phyloP scores from a whole-genome alignment of 2,888 invertebrate species.

The Napeogenes sylphis region DNA sequence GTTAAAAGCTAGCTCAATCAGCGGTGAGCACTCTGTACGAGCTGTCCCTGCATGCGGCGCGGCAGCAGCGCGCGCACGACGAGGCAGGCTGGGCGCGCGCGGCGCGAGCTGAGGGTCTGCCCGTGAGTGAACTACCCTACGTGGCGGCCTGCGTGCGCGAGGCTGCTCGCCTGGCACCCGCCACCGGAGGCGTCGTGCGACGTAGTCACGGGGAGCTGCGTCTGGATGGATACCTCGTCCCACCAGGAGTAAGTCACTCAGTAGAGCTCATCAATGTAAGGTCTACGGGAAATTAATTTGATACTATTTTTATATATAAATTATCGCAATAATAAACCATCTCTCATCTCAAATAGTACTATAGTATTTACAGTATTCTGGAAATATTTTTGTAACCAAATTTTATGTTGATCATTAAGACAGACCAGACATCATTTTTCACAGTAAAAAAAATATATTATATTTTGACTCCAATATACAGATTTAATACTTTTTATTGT shows the following conservation, averaged over 20 bases:
- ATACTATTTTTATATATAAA: no score
- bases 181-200: conserved; percentile 64
- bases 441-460: no score
- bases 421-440: no score
- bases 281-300: no score
- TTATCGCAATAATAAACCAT: no score
- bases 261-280: no score
- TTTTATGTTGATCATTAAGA: no score
- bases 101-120: conserved; percentile 49
- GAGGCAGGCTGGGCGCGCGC: conserved; percentile 60
- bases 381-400: no score
- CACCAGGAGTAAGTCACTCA: conserved; percentile 56
- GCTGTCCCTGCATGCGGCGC: conserved; percentile 64
- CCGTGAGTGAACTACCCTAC: conserved; percentile 47
- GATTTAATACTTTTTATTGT: no score
- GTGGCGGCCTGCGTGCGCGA: conserved; percentile 56
- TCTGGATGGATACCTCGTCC: conserved; percentile 63
- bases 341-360: no score
- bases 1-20: conserved; percentile 60
- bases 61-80: conserved; percentile 66
- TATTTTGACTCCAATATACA: no score
- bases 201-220: conserved; percentile 49
- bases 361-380: no score
- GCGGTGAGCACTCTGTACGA: conserved; percentile 65
- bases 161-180: conserved; percentile 62